Conservation (phyloP, 2,888 invertebrate species). For the Chymomyza fuscimana region DNA sequence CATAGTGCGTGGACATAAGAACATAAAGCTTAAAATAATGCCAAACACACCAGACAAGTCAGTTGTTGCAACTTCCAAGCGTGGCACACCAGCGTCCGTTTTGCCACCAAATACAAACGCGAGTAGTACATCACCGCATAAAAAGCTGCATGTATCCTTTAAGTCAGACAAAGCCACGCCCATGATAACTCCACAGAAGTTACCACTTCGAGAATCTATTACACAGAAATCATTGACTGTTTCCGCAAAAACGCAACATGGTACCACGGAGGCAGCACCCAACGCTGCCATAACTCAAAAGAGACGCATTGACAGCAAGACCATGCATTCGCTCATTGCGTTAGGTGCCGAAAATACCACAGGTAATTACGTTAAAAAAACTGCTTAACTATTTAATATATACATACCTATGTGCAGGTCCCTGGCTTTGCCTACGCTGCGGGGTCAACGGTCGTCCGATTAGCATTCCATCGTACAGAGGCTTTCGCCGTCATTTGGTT, state of each 20-base stretch:
- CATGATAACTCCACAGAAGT: slow-evolving; percentile 49
- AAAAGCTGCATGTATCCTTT: slow-evolving; percentile 59
- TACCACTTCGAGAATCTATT: slow-evolving; percentile 12
- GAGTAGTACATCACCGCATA: slow-evolving; percentile 51
- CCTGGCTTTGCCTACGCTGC: slow-evolving; percentile 91
- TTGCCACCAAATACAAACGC: slow-evolving; percentile 10
- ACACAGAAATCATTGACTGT: slow-evolving; percentile 16
- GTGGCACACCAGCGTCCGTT: slow-evolving; percentile 35
- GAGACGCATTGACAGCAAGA: slow-evolving; percentile 83
- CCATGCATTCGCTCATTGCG: slow-evolving; percentile 83
- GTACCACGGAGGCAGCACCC: not conserved
- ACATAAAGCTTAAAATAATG: slow-evolving; percentile 91
- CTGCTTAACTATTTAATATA: not conserved
- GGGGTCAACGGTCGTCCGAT: slow-evolving; percentile 84
- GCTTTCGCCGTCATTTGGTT: slow-evolving; percentile 90
- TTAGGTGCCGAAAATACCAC: slow-evolving; percentile 83
- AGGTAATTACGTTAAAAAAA: slow-evolving; percentile 71
- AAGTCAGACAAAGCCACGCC: slow-evolving; percentile 53
- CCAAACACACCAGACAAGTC: slow-evolving; percentile 80
- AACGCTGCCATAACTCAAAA: slow-evolving; percentile 68
- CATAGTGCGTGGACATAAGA: slow-evolving; percentile 91
- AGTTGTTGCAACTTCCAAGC: slow-evolving; percentile 28
- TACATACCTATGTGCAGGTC: slow-evolving; percentile 78
- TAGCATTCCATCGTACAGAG: slow-evolving; percentile 88
- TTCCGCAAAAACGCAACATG: slow-evolving; percentile 21